Percentiles rank a stretch among this genome's conserved stretches.
Evolutionary conservation across 2,113 vertebrate genomes (phyloP).

Genomic region (Lanius collurio): DNA sequence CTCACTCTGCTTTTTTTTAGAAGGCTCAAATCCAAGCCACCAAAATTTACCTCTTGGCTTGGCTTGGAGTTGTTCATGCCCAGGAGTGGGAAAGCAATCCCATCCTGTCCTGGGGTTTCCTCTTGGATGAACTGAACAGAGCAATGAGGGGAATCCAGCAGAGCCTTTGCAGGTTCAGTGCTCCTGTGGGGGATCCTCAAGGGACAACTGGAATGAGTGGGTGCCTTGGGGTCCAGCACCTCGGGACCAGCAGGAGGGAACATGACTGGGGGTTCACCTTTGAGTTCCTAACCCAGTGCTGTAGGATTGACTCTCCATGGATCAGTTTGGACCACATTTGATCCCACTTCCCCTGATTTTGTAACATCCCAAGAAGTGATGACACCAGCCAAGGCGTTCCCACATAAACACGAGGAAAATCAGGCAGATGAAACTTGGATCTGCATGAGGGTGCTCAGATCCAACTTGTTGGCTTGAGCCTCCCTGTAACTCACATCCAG

Average conservation of each 20-base stretch:
- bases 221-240: neutral
- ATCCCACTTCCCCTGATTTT: neutral
- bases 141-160: neutral
- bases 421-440: constrained; percentile 47
- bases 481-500: neutral
- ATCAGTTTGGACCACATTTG: neutral
- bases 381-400: neutral
- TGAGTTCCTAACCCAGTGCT: accelerated
- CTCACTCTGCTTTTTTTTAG: neutral
- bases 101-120: neutral
- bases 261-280: accelerated
- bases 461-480: constrained; percentile 28
- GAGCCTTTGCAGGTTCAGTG: neutral
- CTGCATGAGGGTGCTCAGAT: neutral
- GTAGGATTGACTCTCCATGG: neutral
- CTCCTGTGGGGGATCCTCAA: neutral
- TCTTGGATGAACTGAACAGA: neutral
- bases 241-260: neutral
- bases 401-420: neutral
- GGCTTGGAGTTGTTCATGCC: neutral
- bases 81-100: neutral
- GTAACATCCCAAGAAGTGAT: neutral
- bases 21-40: neutral
- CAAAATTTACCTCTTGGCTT: neutral
- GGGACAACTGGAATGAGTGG: neutral